Evolutionary conservation across 1,140 invertebrate species (phyloP).

Genomic region (Phenacoccus solenopsis): DNA sequence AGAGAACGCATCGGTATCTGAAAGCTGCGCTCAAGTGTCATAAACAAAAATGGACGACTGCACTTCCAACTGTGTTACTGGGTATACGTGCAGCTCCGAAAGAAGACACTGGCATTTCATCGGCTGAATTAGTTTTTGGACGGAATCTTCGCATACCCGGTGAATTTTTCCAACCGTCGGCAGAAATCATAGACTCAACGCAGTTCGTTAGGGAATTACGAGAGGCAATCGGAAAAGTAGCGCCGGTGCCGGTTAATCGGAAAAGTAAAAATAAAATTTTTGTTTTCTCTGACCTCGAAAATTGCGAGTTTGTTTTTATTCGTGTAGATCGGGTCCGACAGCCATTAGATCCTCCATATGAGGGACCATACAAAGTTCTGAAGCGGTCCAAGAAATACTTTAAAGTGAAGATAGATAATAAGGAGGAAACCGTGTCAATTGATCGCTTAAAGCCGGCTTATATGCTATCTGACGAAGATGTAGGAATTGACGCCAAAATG

Average conservation of each 20-base stretch:
- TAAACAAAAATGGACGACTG: not conserved
- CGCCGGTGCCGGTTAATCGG: not conserved
- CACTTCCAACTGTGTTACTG: not conserved
- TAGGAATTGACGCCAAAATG: slow-evolving; percentile 7
- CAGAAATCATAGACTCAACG: slow-evolving; percentile 8
- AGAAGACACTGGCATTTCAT: not conserved
- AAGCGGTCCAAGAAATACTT: too few species aligned
- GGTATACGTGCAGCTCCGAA: too few species aligned
- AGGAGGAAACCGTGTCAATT: too few species aligned
- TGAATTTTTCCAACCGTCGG: too few species aligned
- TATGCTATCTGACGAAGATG: slow-evolving; percentile 9
- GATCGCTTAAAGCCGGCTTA: too few species aligned
- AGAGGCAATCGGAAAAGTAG: too few species aligned
- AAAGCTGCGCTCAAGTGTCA: too few species aligned
- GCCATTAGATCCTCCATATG: too few species aligned
- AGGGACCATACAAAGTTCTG: too few species aligned
- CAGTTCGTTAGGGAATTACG: slow-evolving; percentile 19
- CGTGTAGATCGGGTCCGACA: slow-evolving; percentile 12
- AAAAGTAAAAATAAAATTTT: not conserved
- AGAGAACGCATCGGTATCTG: slow-evolving; percentile 29
- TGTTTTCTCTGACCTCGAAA: too few species aligned
- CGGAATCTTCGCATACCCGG: too few species aligned
- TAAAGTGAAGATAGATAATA: too few species aligned
- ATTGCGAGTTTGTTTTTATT: slow-evolving; percentile 17
- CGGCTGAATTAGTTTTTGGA: slow-evolving; percentile 19